Evolutionary conservation across 2,113 vertebrate genomes (phyloP).

Genomic region (Hypomesus transpacificus): DNA sequence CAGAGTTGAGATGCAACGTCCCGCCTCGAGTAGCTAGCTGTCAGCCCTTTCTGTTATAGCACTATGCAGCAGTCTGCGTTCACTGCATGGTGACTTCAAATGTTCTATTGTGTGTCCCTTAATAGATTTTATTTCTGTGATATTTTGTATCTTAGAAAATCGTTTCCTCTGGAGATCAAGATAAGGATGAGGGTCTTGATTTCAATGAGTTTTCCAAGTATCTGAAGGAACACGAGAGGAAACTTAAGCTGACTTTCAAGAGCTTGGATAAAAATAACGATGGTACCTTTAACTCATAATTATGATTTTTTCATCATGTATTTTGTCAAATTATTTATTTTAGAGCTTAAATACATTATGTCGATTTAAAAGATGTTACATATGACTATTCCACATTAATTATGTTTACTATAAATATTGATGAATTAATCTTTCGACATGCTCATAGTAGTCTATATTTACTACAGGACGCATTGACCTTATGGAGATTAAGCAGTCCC

Average conservation of each 20-base stretch:
- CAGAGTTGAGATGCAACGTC: too few relatives aligned
- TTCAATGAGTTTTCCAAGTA: constrained; percentile 88
- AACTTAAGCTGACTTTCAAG: constrained; percentile 90
- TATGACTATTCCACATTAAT: too few relatives aligned
- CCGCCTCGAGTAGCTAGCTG: too few relatives aligned
- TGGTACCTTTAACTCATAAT: constrained; percentile 60
- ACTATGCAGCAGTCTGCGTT: too few relatives aligned
- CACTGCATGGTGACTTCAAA: background rate
- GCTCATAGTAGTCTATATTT: constrained; percentile 16
- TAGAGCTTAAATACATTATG: too few relatives aligned
- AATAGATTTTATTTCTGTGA: background rate
- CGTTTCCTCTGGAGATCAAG: constrained; percentile 79
- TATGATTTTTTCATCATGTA: too few relatives aligned
- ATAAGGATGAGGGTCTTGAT: constrained; percentile 83
- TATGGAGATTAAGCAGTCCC: constrained; percentile 85
- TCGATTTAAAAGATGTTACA: too few relatives aligned
- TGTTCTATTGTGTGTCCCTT: background rate
- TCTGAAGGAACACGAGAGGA: constrained; percentile 91
- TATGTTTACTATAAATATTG: too few relatives aligned
- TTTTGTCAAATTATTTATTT: too few relatives aligned
- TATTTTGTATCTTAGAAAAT: constrained; percentile 79
- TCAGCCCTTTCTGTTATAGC: too few relatives aligned
- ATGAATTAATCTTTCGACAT: too few relatives aligned
- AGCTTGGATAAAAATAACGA: constrained; percentile 94
- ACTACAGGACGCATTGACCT: constrained; percentile 83